Conservation (phyloP, 2,797 vertebrate species). For the Phrynocephalus forsythii region DNA sequence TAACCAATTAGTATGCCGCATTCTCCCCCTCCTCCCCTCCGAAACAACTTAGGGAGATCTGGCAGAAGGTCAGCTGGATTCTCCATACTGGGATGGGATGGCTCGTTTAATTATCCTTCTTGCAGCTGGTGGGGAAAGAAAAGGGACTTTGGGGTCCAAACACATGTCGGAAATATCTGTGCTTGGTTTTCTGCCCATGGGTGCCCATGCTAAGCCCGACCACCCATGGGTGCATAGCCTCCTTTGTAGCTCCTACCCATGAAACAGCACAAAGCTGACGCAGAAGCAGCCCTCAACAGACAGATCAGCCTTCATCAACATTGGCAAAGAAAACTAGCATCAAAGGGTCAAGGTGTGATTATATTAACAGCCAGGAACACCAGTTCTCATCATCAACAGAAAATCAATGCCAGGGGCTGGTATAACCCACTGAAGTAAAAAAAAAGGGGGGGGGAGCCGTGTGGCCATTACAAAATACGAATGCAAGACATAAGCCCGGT, state of each 20-base stretch:
- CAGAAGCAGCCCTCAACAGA: neutral
- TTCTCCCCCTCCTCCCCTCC: neutral
- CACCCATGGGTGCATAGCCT: no score
- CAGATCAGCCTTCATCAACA: neutral
- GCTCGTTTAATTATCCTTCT: neutral
- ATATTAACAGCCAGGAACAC: neutral
- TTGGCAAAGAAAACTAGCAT: neutral
- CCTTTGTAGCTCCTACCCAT: neutral
- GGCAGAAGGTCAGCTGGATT: conserved; percentile 3
- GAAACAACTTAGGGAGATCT: conserved; percentile 20
- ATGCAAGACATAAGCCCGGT: no score
- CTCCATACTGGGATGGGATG: neutral
- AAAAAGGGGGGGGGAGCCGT: no score
- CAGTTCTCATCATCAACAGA: no score
- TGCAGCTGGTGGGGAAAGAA: conserved; percentile 4
- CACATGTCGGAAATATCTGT: neutral
- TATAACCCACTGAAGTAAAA: no score
- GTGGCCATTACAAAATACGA: no score
- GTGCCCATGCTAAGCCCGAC: no score
- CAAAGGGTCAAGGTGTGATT: neutral
- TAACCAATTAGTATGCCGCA: neutral
- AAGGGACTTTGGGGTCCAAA: neutral
- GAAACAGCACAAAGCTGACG: fast-evolving
- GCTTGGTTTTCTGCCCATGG: conserved; percentile 3
- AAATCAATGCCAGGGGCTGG: no score